Conservation (phyloP, 2,888 invertebrate species). For the Nemurella pictetii region DNA sequence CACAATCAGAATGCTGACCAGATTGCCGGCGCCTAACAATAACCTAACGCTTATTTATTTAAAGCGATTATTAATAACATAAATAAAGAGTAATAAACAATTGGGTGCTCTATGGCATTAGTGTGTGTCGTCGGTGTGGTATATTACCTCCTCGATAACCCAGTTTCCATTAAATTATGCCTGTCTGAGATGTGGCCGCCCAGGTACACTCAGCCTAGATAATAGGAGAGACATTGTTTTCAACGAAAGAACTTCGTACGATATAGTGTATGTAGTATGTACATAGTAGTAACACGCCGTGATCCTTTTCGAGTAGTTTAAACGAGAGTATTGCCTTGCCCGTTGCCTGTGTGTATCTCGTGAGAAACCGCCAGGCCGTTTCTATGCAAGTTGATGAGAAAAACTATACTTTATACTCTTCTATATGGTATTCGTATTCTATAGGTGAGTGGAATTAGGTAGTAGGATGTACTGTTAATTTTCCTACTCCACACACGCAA, state of each 20-base stretch:
- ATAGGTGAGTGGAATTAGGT: background rate
- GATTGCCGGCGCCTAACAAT: too few species aligned
- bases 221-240: background rate
- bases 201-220: background rate
- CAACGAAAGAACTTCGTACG: background rate
- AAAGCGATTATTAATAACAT: too few species aligned
- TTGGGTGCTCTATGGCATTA: too few species aligned
- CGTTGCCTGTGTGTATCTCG: background rate
- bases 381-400: background rate
- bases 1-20: too few species aligned
- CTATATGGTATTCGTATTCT: too few species aligned
- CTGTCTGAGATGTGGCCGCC: background rate
- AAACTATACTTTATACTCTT: too few species aligned
- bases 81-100: too few species aligned
- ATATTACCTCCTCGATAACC: background rate
- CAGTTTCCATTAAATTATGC: background rate
- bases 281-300: background rate
- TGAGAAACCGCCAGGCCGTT: background rate
- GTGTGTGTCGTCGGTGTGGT: background rate
- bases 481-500: background rate
- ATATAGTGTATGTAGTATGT: background rate
- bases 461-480: background rate
- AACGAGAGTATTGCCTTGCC: background rate
- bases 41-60: too few species aligned
- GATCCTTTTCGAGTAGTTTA: background rate